Evolutionary conservation across 2,113 vertebrate species (phyloP), one percentile per base, ranked within the genome.

Genomic region (Cavia aperea): DNA sequence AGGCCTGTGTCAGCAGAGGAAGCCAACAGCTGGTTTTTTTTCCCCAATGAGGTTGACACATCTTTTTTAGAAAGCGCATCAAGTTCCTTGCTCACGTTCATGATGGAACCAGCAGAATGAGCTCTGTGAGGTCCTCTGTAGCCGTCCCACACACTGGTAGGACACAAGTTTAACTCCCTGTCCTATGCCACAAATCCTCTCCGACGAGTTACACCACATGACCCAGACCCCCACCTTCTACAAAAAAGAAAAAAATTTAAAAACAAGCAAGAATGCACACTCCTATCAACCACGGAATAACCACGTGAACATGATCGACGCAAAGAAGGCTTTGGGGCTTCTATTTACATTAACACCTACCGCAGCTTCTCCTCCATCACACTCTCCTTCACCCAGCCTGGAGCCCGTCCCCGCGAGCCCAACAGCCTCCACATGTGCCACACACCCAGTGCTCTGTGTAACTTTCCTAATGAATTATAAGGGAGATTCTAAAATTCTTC

Each of bases 401-500:
- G 91, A 79, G 93, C 43, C 89, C 93, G 82, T 92, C 89, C 26
- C 88, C 82, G 65, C 46, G 86, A 91, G 68, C 81, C 85, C 66
- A 60, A 60, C 56, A 77, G 66, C 70, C 81, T 75, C 88, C 94
- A 96, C 13, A 72, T 5, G 43, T 36, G 68, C 75, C 93, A 95
- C 90, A 66, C 14, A 93, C 81, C 92, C 91, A 86, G 85, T 43
- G 1, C 86, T 96, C 91, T 9, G 8, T 12, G 7, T 75, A 97
- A 96, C 93, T 96, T 96, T 91, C 75, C 94, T 56, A 95, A 94
- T 46, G 54, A 97, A 97, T 96, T 94, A 96, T 85, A 93, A 70
- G 79, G 91, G 81, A 96, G 95, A 97, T 92, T 96, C 93, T 86
- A 88, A 93, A 96, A 95, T 96, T 95, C 95, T 95, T 97, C 88